Evolutionary conservation across 2,113 vertebrate genomes (phyloP).

Genomic region (Paradoxurus hermaphroditus): DNA sequence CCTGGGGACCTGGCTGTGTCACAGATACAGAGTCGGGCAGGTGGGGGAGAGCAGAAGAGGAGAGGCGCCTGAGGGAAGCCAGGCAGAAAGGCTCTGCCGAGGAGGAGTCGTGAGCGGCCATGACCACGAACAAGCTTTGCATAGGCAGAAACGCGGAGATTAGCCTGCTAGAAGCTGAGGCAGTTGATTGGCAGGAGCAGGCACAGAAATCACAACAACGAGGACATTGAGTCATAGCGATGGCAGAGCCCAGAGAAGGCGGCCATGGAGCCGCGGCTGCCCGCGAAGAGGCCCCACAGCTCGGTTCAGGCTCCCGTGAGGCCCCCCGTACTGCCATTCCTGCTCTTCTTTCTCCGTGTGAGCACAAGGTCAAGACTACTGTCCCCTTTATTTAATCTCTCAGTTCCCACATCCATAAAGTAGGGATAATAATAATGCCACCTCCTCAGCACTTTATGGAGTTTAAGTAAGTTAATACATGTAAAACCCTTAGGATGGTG

Average conservation of each 20-base stretch:
- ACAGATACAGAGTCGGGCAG: not conserved
- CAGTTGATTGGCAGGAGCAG: not conserved
- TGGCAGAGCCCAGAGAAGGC: not conserved
- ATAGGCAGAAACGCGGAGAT: not conserved
- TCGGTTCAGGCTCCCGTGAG: not conserved
- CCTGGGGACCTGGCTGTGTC: not conserved
- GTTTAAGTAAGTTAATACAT: not conserved
- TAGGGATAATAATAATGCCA: not conserved
- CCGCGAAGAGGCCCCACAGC: not conserved
- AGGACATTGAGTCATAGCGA: not conserved
- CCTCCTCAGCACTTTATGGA: not conserved
- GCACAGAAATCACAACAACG: not conserved
- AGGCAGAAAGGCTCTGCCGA: not conserved
- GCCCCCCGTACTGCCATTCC: not conserved
- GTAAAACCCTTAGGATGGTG: not conserved
- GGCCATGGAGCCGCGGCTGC: not conserved
- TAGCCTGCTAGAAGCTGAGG: not conserved
- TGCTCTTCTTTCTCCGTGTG: not conserved
- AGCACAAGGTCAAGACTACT: not conserved
- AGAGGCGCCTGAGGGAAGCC: not conserved
- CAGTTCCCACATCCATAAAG: not conserved
- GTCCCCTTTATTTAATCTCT: not conserved
- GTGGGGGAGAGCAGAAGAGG: not conserved
- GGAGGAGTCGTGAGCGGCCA: not conserved
- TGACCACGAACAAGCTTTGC: not conserved